Percentiles rank a stretch among this genome's conserved stretches.
phyloP scores from a whole-genome alignment of 2,113 vertebrate genomes.

The Chlorodrepanis virens region DNA sequence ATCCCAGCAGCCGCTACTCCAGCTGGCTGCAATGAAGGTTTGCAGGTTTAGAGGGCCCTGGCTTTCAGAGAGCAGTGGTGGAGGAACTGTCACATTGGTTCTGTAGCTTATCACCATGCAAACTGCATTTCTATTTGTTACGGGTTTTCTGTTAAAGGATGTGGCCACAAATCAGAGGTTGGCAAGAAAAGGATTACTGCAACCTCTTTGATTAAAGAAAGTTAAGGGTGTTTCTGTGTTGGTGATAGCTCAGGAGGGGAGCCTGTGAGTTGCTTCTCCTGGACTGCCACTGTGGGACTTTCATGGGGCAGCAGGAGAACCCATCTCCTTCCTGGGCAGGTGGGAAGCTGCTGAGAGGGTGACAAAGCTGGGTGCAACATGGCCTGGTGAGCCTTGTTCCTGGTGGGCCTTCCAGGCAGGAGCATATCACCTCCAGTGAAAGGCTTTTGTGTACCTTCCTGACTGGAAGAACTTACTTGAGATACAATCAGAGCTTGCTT shows the following conservation, averaged over 20 bases:
- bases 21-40: not conserved
- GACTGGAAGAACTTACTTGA: not conserved
- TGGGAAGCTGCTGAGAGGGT: not conserved
- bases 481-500: accelerated
- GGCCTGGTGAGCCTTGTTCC: not conserved
- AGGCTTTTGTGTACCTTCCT: not conserved
- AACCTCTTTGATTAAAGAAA: not conserved
- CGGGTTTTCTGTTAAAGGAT: conserved; percentile 19
- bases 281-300: accelerated
- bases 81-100: not conserved
- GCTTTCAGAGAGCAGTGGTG: not conserved
- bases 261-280: not conserved
- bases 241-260: not conserved
- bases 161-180: conserved; percentile 29
- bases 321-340: accelerated
- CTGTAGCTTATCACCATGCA: not conserved
- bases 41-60: not conserved
- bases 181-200: not conserved
- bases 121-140: not conserved
- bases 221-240: not conserved
- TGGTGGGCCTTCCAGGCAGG: not conserved
- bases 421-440: not conserved
- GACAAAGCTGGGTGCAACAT: accelerated
- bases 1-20: not conserved
- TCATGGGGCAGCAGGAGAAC: not conserved